Evolutionary conservation across 2,113 vertebrate species (phyloP).

Genomic region (Gnathonemus longibarbis): DNA sequence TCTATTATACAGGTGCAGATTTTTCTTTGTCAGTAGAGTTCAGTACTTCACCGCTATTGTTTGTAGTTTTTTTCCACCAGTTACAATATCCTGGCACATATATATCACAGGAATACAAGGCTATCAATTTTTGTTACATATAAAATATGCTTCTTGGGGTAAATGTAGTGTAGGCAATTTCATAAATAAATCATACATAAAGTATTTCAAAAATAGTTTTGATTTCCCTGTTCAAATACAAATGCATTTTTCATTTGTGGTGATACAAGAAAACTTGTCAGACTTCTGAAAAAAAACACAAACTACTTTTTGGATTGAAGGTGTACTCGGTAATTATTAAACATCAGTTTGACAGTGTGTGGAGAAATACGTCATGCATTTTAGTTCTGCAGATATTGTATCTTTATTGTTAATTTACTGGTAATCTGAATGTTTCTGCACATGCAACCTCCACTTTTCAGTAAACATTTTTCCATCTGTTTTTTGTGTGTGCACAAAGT

Average conservation of each 20-base stretch:
- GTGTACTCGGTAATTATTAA: background rate
- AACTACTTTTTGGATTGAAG: background rate
- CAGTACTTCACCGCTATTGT: background rate
- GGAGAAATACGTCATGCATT: conserved; percentile 4
- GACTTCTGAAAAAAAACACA: background rate
- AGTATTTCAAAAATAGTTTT: background rate
- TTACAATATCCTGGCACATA: conserved; percentile 8
- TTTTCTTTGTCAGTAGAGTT: conserved; percentile 6
- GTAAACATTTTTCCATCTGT: background rate
- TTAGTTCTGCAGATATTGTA: conserved; percentile 10
- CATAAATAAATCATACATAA: background rate
- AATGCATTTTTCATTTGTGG: conserved; percentile 14
- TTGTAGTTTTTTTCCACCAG: background rate
- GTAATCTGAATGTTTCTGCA: background rate
- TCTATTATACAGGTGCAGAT: conserved; percentile 3
- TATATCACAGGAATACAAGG: conserved; percentile 8
- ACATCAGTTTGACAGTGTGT: background rate
- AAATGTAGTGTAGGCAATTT: background rate
- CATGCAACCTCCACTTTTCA: conserved; percentile 5
- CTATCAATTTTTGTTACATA: background rate
- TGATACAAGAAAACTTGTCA: background rate
- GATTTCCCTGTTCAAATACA: background rate
- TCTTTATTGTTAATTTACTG: background rate
- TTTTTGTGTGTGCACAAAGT: background rate
- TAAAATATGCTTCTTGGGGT: background rate